Base-by-base conservation (phyloP, 2,797 vertebrate genomes). In the Galago senegalensis region DNA sequence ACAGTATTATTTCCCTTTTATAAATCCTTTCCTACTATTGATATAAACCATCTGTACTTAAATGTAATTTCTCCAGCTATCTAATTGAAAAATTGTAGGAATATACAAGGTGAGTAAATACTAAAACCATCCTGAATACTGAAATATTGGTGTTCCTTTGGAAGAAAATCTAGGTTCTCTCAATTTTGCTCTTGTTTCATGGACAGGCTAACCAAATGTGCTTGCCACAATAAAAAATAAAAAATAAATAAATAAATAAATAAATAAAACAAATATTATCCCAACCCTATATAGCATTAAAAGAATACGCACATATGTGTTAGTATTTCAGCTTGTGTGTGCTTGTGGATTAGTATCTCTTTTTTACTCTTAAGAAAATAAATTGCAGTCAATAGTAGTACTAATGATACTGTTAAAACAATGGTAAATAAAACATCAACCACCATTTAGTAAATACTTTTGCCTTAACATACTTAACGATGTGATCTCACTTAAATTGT, bases 261-360 rank as follows among this genome's bases (percentile, higher is more conserved):
- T 49, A 53, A 53, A 5, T 53, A 53, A 84, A 25, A 34, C 5
- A 58, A 40, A 31, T 27, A 8, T n/a, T 37, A 25, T 70, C 53
- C 43, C 6, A 7, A 25, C 4, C 29, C n/a, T 9, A 5, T 0
- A 2, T n/a, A 11, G 6, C 23, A 0, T 56, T 23, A 70, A 25
- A 76, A 43, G 7, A 70, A 75, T 1, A 23, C 17, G 3, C n/a
- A 13, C 20, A 7, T 2, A 14, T 3, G 4, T 1, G 10, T 34
- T 46, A 21, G 7, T 18, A 31, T 2, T 18, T 18, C 43, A 40
- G 56, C 12, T n/a, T 7, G 16, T 58, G 5, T 16, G 3, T 11
- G 63, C 43, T 6, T 18, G 13, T 61, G 34, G 21, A 37, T 63
- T 11, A 84, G 73, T 14, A 9, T 17, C 43, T n/a, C 40, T 16